Evolutionary conservation across 1,140 invertebrate genomes (phyloP).

Genomic region (Pogonomyrmex californicus): DNA sequence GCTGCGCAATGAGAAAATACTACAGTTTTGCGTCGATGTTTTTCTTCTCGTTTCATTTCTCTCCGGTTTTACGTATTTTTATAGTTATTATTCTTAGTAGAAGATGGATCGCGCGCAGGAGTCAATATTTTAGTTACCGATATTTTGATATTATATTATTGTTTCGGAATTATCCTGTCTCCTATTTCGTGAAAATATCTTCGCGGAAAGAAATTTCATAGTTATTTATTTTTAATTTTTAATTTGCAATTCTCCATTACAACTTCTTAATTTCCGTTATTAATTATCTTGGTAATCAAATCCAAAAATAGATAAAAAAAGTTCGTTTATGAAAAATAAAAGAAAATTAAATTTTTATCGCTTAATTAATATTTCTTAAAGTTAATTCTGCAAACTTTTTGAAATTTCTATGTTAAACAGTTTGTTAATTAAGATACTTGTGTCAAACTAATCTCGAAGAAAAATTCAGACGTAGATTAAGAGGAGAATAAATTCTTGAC

Average conservation of each 20-base stretch:
- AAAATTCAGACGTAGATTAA: constrained; percentile 11
- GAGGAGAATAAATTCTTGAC: constrained; percentile 1
- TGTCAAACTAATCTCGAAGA: neutral
- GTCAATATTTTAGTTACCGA: constrained; percentile 16
- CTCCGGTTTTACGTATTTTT: constrained; percentile 31
- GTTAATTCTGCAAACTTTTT: neutral
- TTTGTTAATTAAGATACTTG: neutral
- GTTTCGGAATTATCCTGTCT: neutral
- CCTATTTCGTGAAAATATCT: neutral
- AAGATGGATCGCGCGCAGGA: neutral
- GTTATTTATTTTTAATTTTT: neutral
- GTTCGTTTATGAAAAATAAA: neutral
- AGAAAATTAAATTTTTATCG: constrained; percentile 24
- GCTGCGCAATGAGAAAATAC: constrained; percentile 39
- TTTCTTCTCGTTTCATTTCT: constrained; percentile 19
- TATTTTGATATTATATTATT: constrained; percentile 17
- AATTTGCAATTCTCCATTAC: neutral
- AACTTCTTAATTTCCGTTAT: constrained; percentile 20
- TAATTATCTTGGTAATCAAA: constrained; percentile 38
- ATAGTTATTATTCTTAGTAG: constrained; percentile 18
- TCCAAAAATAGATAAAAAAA: constrained; percentile 22
- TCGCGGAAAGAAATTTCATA: neutral
- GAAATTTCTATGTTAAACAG: neutral
- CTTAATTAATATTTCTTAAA: constrained; percentile 39
- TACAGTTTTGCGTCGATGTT: neutral